phyloP scores from a whole-genome alignment of 2,113 vertebrate species.

The Mesitornis unicolor region DNA sequence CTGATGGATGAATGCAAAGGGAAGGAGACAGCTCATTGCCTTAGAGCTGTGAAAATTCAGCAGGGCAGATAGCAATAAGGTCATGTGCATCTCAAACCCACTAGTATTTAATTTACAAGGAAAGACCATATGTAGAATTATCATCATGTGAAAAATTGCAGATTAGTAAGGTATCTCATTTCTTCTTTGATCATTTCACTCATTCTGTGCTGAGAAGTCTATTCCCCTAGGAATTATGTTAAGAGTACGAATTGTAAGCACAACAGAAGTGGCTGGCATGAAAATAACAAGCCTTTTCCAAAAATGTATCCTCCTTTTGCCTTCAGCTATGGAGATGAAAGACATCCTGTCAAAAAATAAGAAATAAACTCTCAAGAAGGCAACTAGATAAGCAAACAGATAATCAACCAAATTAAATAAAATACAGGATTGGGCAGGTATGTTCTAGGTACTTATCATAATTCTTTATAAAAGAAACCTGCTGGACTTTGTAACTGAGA shows the following conservation, averaged over 20 bases:
- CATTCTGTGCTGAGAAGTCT: neutral
- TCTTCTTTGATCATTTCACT: neutral
- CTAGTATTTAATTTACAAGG: neutral
- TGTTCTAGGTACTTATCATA: neutral
- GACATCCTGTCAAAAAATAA: neutral
- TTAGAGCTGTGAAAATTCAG: neutral
- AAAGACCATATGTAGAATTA: neutral
- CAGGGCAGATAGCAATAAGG: neutral
- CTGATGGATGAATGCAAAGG: neutral
- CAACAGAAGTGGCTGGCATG: neutral
- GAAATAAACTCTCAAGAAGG: rapidly evolving
- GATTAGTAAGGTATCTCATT: neutral
- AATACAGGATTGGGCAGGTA: neutral
- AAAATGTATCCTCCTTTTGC: neutral
- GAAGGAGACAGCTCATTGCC: neutral
- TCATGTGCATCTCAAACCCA: neutral
- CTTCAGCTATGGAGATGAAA: neutral
- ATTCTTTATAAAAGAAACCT: neutral
- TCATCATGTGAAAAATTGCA: neutral
- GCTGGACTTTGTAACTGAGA: neutral
- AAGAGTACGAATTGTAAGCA: neutral
- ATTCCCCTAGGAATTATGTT: neutral
- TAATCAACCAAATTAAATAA: neutral
- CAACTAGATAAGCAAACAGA: neutral
- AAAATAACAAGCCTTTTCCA: neutral